Evolutionary conservation across 2,888 invertebrate genomes (phyloP), one percentile per base, ranked within the genome.

Genomic region (Pachydiplax longipennis): DNA sequence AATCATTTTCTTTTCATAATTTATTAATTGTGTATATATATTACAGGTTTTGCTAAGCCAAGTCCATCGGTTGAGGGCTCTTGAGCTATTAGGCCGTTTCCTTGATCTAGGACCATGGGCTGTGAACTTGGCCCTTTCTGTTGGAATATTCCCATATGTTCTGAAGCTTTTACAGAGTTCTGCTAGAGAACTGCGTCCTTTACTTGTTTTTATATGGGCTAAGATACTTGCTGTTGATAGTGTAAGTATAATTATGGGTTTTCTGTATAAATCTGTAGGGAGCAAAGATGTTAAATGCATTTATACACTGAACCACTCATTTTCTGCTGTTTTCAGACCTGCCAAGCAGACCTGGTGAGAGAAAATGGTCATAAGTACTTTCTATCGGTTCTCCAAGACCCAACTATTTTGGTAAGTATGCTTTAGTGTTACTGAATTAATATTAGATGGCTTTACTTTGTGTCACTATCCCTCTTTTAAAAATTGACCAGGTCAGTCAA

Each of bases 111-210:
- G 99, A 81, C 97, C 97, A 0, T 98, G 98, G 98, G 99, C 99
- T 22, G 99, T 99, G 81, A 98, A 98, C 94, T 95, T 99, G 92
- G 99, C 99, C 90, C 95, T 99, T 40, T 98, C 98, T 91, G 99
- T 99, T 82, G 99, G 99, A 92, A 99, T 99, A 93, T 99, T 99
- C 94, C 99, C 99, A 0, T 99, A 99, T 94, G 99, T 99, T 93
- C 95, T 99, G 91, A 99, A 99, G 94, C 95, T 99, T 92, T 95
- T 99, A 92, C 99, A 99, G 94, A 99, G 99, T 92, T 97, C 97
- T 92, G 99, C 99, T 4, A 96, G 96, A 92, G 99, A 99, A 94
- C 95, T 99, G 92, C 95, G 99, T 91, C 98, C 99, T 12, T 95
- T 99, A 91, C 95, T 99, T 92, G 99, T 99, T 81, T 99, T 99